Evolutionary conservation across 2,888 invertebrate genomes (phyloP), one percentile per base, ranked within the genome.

Genomic region (Hydrotaea diabolus): DNA sequence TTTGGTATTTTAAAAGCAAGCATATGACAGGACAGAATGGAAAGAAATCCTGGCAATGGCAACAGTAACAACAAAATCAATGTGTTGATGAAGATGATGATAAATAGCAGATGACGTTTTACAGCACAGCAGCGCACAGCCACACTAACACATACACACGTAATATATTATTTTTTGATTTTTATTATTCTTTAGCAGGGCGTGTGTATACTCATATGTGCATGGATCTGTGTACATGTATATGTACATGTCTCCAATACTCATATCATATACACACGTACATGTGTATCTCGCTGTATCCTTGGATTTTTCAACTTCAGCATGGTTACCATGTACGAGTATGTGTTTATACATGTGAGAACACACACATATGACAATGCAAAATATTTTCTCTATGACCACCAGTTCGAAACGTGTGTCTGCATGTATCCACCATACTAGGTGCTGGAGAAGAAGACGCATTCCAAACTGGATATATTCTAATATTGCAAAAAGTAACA

Each of bases 11-110:
- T 13, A 49, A 13, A n/a, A 15, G 49, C 13, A 13, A 13, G 13
- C 13, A 49, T 49, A n/a, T n/a, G 49, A n/a, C 49, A 49, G 49
- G 49, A 15, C 49, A 49, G n/a, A n/a, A 49, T 49, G 49, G n/a
- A 49, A 15, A 7, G 31, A 49, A 49, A 49, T n/a, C 49, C 15
- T 13, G n/a, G n/a, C 49, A 49, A n/a, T n/a, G 7, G 1, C n/a
- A 49, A 13, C n/a, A n/a, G 49, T n/a, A n/a, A 49, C 49, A 49
- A 49, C 49, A 49, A 49, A 49, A 49, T 49, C 49, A 49, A 49
- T 49, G 49, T 49, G 49, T 49, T 49, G 49, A 49, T 49, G 49
- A 49, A 49, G 49, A 49, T 49, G 49, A 49, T 49, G 49, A 49
- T 49, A 49, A 49, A 49, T 49, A 49, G 49, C 49, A 49, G 49